Evolutionary conservation across 2,888 invertebrate genomes (phyloP).

Genomic region (Scaptomyza polygonia): DNA sequence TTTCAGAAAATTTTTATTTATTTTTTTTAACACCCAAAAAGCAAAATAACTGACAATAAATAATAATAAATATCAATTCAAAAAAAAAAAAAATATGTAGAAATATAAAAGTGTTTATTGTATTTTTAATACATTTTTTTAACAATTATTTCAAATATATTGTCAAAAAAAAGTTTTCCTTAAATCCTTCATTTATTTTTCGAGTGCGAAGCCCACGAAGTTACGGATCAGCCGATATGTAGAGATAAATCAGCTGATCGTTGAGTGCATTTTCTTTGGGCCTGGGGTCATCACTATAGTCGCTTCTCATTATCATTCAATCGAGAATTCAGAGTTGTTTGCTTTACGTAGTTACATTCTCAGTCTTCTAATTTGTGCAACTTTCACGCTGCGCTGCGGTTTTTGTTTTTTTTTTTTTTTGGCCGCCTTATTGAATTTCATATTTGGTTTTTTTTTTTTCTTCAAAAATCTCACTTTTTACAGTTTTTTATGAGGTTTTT

Average conservation of each 20-base stretch:
- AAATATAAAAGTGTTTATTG: too few relatives aligned
- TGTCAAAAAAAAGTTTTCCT: too few relatives aligned
- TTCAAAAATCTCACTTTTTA: conserved; percentile 21
- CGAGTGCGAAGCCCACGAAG: neutral
- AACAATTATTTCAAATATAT: too few relatives aligned
- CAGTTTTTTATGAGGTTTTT: conserved; percentile 3
- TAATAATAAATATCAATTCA: too few relatives aligned
- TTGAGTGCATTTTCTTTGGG: conserved; percentile 2
- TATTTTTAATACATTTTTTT: too few relatives aligned
- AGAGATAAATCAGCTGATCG: conserved; percentile 5
- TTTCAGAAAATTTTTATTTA: too few relatives aligned
- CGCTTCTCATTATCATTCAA: conserved; percentile 41
- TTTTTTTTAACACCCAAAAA: too few relatives aligned
- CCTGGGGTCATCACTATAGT: conserved; percentile 16
- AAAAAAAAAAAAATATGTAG: too few relatives aligned
- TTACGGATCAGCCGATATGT: conserved; percentile 11
- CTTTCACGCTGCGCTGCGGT: conserved; percentile 40
- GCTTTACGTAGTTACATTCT: conserved; percentile 16
- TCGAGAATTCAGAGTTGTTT: conserved; percentile 7
- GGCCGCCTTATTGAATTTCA: conserved; percentile 67
- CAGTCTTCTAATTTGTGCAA: conserved; percentile 24
- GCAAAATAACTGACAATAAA: too few relatives aligned
- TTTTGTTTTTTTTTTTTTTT: conserved; percentile 71
- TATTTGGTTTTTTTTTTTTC: conserved; percentile 68
- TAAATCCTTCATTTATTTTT: too few relatives aligned